Percentiles rank a stretch among this genome's conserved stretches.
Conservation (phyloP, 92 coral and sea anemone genomes). For the Hydrozoanthus gracilis region DNA sequence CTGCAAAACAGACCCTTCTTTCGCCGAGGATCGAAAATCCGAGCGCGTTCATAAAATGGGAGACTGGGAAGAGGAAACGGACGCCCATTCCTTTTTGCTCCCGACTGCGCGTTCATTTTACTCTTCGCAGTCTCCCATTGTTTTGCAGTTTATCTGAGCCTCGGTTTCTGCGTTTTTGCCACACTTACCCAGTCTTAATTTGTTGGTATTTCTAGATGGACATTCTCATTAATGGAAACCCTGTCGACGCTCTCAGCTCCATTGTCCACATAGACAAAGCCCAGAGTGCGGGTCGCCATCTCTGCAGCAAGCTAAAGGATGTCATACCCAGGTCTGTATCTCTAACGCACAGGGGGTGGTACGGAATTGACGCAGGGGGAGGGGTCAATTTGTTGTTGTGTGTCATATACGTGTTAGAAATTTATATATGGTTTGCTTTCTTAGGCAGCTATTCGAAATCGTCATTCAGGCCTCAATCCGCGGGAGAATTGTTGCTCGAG, state of each 20-base stretch:
- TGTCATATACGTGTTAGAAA: no score
- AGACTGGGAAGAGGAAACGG: no score
- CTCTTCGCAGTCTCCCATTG: no score
- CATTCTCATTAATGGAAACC: slow-evolving; percentile 79
- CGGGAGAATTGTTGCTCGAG: slow-evolving; percentile 85
- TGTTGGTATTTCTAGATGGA: slow-evolving; percentile 73
- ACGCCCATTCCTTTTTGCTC: no score
- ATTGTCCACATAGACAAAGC: slow-evolving; percentile 92
- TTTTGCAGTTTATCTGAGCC: no score
- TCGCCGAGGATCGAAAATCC: no score
- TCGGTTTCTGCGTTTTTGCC: no score
- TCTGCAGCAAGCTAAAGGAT: slow-evolving; percentile 80
- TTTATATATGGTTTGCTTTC: neutral
- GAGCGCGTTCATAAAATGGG: no score
- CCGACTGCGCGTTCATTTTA: no score
- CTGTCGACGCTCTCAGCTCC: slow-evolving; percentile 92
- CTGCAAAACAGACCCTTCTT: no score
- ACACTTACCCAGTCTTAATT: neutral
- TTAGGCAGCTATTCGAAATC: slow-evolving; percentile 92
- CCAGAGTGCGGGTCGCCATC: slow-evolving; percentile 67
- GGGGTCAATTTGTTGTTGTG: neutral
- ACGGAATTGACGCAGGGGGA: no score
- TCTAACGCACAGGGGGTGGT: neutral
- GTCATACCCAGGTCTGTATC: slow-evolving; percentile 83
- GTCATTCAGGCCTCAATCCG: slow-evolving; percentile 93